Conservation (phyloP, 2,888 invertebrate genomes). For the Ypsolopha scabrella region DNA sequence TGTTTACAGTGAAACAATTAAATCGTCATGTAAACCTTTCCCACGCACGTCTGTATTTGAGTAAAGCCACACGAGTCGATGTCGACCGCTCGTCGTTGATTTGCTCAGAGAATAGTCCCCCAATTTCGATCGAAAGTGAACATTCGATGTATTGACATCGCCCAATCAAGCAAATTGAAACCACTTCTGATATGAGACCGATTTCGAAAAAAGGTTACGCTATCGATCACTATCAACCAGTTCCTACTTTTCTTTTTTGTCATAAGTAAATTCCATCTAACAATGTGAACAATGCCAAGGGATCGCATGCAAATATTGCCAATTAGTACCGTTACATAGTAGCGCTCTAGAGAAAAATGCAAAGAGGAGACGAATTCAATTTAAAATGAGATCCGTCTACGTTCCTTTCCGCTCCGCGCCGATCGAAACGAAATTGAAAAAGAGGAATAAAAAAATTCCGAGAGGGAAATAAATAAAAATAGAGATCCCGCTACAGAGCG, state of each 20-base stretch:
- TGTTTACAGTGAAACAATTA: too few relatives aligned
- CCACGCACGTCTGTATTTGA: not conserved
- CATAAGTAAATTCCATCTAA: constrained; percentile 33
- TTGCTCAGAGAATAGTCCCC: constrained; percentile 5
- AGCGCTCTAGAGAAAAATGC: constrained; percentile 46
- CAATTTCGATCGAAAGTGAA: not conserved
- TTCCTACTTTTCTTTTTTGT: constrained; percentile 21
- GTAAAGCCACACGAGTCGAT: not conserved
- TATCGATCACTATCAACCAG: constrained; percentile 35
- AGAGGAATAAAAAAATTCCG: constrained; percentile 38
- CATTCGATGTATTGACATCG: not conserved
- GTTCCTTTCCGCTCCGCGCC: constrained; percentile 55
- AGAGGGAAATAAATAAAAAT: constrained; percentile 65
- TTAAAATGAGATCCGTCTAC: constrained; percentile 66
- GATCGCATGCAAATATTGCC: constrained; percentile 52
- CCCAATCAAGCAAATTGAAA: not conserved
- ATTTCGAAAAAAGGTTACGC: constrained; percentile 29
- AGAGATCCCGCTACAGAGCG: constrained; percentile 67
- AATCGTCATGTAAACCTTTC: too few relatives aligned
- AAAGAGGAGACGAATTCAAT: constrained; percentile 56
- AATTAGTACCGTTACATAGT: constrained; percentile 57
- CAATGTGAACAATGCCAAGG: constrained; percentile 40
- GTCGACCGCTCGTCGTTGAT: not conserved
- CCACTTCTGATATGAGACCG: not conserved
- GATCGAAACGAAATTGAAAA: constrained; percentile 65